Percentiles rank a stretch among this genome's conserved stretches.
Evolutionary conservation across 2,113 vertebrate genomes (phyloP).

Genomic region (Indicator maculatus): DNA sequence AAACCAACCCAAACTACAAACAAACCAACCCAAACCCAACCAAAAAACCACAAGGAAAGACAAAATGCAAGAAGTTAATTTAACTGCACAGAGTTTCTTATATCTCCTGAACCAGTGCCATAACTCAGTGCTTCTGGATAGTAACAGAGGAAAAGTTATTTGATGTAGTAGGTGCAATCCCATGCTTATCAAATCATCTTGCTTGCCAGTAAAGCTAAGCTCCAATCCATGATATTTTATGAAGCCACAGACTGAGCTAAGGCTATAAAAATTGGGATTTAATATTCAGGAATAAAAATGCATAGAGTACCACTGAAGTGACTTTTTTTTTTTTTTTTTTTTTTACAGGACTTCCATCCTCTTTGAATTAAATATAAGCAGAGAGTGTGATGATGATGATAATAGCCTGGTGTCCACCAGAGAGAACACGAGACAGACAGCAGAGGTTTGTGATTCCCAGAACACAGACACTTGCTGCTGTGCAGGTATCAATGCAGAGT

Average conservation of each 20-base stretch:
- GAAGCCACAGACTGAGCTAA: conserved; percentile 47
- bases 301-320: neutral
- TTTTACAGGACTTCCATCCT: neutral
- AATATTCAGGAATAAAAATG: conserved; percentile 65
- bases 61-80: conserved; percentile 31
- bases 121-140: neutral
- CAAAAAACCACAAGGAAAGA: neutral
- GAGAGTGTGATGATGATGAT: neutral
- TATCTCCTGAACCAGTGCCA: neutral
- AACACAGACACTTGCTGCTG: neutral
- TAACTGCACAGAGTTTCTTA: conserved; percentile 5
- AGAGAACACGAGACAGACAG: neutral
- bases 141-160: neutral
- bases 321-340: neutral
- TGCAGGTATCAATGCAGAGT: neutral
- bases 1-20: too few relatives aligned
- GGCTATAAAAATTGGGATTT: conserved; percentile 62
- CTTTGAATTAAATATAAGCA: neutral
- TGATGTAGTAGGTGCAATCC: conserved; percentile 54
- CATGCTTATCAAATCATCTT: conserved; percentile 51
- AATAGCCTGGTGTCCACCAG: neutral
- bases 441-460: neutral
- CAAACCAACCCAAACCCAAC: too few relatives aligned
- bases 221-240: conserved; percentile 59
- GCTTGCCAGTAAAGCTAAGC: conserved; percentile 40